phyloP scores from a whole-genome alignment of 2,797 vertebrate genomes.

The Erethizon dorsatum region DNA sequence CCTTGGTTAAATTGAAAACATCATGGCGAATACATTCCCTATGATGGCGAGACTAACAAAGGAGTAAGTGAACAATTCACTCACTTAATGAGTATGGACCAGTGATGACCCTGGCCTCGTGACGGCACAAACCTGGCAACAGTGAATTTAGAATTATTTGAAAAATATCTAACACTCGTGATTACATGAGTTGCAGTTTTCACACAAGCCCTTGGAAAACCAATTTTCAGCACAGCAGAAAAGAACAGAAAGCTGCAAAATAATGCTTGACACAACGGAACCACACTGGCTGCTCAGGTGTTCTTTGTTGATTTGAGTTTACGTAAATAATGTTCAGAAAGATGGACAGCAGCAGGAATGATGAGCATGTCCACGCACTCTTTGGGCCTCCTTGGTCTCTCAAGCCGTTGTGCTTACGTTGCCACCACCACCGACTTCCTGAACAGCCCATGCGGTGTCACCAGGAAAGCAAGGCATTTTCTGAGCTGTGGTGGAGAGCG shows the following conservation, averaged over 20 bases:
- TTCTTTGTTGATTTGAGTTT: conserved; percentile 41
- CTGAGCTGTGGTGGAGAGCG: neutral
- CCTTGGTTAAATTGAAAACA: conserved; percentile 12
- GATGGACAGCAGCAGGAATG: neutral
- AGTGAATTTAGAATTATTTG: neutral
- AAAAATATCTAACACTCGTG: conserved; percentile 34
- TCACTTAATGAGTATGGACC: neutral
- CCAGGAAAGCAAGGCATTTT: conserved; percentile 15
- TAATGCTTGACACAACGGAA: conserved; percentile 17
- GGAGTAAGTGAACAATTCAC: neutral
- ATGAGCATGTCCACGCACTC: neutral
- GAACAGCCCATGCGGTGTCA: neutral
- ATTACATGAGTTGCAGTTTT: conserved; percentile 3
- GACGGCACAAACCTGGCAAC: neutral
- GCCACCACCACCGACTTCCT: neutral
- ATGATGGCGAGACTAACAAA: neutral
- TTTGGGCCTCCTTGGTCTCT: neutral
- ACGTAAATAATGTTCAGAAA: neutral
- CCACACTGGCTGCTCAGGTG: neutral
- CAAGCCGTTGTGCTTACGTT: neutral
- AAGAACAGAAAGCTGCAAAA: neutral
- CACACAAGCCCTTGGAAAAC: neutral
- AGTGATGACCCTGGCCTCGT: neutral
- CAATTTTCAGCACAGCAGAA: conserved; percentile 15
- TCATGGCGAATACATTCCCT: neutral